Evolutionary conservation across 2,113 vertebrate species (phyloP), one percentile per base, ranked within the genome.

Genomic region (Amphiprion ocellaris): DNA sequence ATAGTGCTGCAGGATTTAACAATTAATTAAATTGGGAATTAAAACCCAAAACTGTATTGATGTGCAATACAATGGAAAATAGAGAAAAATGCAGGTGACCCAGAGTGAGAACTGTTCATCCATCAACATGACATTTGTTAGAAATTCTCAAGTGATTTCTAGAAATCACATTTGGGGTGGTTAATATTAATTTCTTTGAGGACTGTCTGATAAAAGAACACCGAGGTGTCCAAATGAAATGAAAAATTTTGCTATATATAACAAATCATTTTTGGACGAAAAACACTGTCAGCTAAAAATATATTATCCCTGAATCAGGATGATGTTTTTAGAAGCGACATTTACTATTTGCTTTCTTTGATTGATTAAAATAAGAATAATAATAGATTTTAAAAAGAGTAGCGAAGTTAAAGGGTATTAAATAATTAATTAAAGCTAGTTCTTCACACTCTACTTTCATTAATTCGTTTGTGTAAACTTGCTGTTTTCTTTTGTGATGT

Each of bases 291-390:
- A 44, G 41, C 3, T 44, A 12, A 41, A 65, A 67, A 56, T 28
- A 37, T 30, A 30, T 30, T 23, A 46, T 41, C 39, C 65, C 23
- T 69, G n/a, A 67, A 21, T 33, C 50, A 37, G 41, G 21, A 64
- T 63, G 69, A 37, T 46, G 55, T 63, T 79, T 78, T 47, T 74
- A n/a, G n/a, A 56, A 49, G 39, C 19, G 23, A 50, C 5, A 50
- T 60, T 62, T 5, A 64, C 33, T 80, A 55, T 21, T 24, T 30
- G 3, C n/a, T 10, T 12, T 23, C 4, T 39, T 28, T 54, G 39
- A 65, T 8, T 65, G 17, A 26, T 26, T 26, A 26, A 3, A 26
- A 26, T 26, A 26, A 26, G 2, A 26, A 26, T 26, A 26, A 26
- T 26, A 26, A 26, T 26, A 26, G 26, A 26, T 3, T 26, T 2